These are phyloP conservation scores for Eleginops maclovinus DNA, from an alignment of 2,113 vertebrate species.

Conservation along the genomic window DNA sequence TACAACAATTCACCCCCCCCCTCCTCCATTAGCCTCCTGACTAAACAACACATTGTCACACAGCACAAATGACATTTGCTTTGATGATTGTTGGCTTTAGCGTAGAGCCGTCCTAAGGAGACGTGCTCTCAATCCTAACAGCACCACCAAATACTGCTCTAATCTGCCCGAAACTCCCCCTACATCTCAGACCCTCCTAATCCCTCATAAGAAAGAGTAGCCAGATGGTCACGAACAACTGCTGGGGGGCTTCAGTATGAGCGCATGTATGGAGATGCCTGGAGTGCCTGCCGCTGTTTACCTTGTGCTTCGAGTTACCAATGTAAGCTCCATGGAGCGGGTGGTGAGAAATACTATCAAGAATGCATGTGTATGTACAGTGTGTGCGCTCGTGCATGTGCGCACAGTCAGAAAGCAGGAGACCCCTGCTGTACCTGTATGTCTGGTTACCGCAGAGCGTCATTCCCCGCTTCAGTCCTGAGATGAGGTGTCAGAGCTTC, in stretches of 20 bases:
- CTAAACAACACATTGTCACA: conserved; percentile 28
- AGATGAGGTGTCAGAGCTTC: conserved; percentile 68
- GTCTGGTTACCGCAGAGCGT: conserved; percentile 33
- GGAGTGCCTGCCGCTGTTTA: conserved; percentile 75
- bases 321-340: conserved; percentile 39
- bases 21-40: neutral
- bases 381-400: conserved; percentile 16
- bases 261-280: conserved; percentile 75
- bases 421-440: conserved; percentile 63
- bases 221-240: conserved; percentile 89
- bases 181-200: conserved; percentile 82
- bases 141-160: conserved; percentile 66
- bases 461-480: conserved; percentile 22
- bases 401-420: conserved; percentile 28
- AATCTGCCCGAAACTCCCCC: conserved; percentile 79
- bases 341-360: conserved; percentile 32
- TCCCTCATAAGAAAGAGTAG: conserved; percentile 85
- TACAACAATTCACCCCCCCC: conserved; percentile 3
- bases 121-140: conserved; percentile 57
- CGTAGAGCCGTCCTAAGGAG: conserved; percentile 31
- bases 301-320: conserved; percentile 81
- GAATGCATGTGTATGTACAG: conserved; percentile 17
- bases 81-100: conserved; percentile 66
- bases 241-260: conserved; percentile 75
- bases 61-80: conserved; percentile 50